Evolutionary conservation across 2,888 invertebrate genomes (phyloP).

Genomic region (Caenorhabditis becei): DNA sequence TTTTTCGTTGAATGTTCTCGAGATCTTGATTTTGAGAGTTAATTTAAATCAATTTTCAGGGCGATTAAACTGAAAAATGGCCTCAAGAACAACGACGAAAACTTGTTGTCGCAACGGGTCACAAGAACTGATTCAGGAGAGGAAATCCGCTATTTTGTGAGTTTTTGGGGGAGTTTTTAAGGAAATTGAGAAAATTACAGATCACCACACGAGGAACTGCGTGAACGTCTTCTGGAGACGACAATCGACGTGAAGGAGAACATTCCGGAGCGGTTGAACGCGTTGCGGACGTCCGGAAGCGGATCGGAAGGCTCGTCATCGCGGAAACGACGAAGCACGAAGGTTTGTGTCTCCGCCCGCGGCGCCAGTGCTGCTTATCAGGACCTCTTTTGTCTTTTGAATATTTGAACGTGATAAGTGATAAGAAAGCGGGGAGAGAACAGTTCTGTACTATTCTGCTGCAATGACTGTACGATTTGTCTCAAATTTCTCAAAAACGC

Average conservation of each 20-base stretch:
- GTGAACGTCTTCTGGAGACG: conserved; percentile 51
- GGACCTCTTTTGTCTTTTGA: neutral
- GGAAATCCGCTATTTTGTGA: conserved; percentile 1
- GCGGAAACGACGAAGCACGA: conserved; percentile 39
- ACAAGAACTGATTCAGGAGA: neutral
- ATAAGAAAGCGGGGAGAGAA: neutral
- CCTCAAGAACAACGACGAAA: conserved; percentile 28
- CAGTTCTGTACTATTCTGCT: neutral
- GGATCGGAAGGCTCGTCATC: conserved; percentile 28
- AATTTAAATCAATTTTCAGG: conserved; percentile 24
- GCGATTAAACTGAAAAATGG: conserved; percentile 38
- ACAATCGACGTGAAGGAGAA: conserved; percentile 58
- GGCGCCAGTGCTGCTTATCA: conserved; percentile 14
- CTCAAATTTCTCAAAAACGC: conserved; percentile 29
- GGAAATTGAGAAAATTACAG: conserved; percentile 7
- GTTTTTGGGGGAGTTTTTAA: neutral
- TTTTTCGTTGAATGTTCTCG: neutral
- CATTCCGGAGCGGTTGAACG: conserved; percentile 27
- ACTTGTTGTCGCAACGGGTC: neutral
- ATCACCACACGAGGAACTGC: conserved; percentile 53
- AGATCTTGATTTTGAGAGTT: too few relatives aligned
- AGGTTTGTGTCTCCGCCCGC: conserved; percentile 17
- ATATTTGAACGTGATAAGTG: neutral
- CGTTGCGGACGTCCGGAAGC: conserved; percentile 2
- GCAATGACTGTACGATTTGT: conserved; percentile 14